These are phyloP conservation scores for Plodia interpunctella DNA, from an alignment of 1,140 invertebrate species.

Conservation along the genomic window DNA sequence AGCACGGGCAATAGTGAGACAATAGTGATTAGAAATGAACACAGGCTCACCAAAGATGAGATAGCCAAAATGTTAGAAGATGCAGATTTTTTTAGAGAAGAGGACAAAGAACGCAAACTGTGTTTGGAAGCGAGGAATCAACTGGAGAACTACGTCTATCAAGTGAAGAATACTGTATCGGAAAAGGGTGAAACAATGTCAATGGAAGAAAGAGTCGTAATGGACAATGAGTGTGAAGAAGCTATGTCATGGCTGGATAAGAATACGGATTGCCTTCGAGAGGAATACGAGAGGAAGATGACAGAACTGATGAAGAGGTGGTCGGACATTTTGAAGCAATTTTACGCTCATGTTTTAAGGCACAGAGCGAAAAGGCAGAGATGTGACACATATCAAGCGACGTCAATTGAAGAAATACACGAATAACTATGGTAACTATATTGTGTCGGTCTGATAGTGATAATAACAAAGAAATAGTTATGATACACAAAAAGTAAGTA, in stretches of 20 bases:
- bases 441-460: conserved; percentile 12
- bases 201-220: conserved; percentile 55
- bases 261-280: conserved; percentile 79
- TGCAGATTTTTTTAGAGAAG: conserved; percentile 77
- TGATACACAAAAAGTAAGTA: not conserved
- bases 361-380: conserved; percentile 37
- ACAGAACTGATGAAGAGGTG: conserved; percentile 77
- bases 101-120: conserved; percentile 74
- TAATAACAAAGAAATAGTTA: conserved; percentile 17
- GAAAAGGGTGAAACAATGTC: conserved; percentile 56
- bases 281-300: conserved; percentile 79
- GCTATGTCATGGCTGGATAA: conserved; percentile 81
- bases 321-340: conserved; percentile 70
- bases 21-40: conserved; percentile 73
- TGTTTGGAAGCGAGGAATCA: conserved; percentile 82
- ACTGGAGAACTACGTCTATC: conserved; percentile 85
- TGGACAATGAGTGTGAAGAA: conserved; percentile 74
- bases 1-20: conserved; percentile 64
- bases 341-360: conserved; percentile 33
- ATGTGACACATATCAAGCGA: conserved; percentile 22
- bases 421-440: not conserved
- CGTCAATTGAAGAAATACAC: not conserved
- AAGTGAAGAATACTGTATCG: conserved; percentile 79
- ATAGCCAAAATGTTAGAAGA: conserved; percentile 79
- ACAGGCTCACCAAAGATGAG: conserved; percentile 62